Evolutionary conservation across 2,888 invertebrate genomes (phyloP).

Genomic region (Biston stratarius): DNA sequence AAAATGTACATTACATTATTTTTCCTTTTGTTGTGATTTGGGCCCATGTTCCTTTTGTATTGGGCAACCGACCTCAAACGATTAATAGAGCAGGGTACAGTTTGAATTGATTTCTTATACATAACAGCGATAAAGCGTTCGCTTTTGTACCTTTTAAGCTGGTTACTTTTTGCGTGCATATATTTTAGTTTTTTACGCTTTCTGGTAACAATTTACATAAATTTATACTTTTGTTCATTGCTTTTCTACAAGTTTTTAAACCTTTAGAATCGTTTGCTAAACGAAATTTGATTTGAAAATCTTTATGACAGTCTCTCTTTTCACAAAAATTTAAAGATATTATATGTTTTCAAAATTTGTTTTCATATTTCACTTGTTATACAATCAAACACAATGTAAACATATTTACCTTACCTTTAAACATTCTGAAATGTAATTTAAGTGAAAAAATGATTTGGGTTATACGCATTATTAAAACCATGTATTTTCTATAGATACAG

Average conservation of each 20-base stretch:
- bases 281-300: neutral
- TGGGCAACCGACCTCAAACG: neutral
- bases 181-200: neutral
- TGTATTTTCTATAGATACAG: too few species aligned
- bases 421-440: conserved; percentile 7
- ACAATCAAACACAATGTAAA: neutral
- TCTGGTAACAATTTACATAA: neutral
- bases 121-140: neutral
- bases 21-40: conserved; percentile 5
- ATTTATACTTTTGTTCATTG: neutral
- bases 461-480: neutral
- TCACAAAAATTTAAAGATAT: neutral
- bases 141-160: neutral
- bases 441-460: conserved; percentile 2
- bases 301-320: neutral
- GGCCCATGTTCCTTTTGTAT: conserved; percentile 2
- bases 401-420: neutral
- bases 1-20: too few species aligned
- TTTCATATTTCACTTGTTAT: neutral
- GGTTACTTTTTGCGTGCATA: neutral
- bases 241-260: neutral
- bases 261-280: neutral
- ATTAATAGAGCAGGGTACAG: conserved; percentile 2
- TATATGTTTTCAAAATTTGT: too few species aligned
- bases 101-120: neutral